These are phyloP conservation scores for Alitta virens DNA, from an alignment of 2,888 invertebrate genomes.

Conservation along the genomic window DNA sequence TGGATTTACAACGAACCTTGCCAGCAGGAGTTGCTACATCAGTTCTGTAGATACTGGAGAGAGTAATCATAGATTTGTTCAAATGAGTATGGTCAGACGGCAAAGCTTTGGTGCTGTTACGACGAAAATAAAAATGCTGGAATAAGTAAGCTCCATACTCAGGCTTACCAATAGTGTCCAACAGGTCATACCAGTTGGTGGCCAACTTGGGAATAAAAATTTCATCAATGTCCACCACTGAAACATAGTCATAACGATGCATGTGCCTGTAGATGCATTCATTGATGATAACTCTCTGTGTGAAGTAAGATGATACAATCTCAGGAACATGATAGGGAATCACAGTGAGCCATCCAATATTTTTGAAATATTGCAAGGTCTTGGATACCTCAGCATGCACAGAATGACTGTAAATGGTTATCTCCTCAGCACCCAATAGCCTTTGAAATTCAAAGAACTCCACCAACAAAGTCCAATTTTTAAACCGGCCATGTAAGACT, in stretches of 20 bases:
- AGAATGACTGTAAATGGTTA: slow-evolving; percentile 21
- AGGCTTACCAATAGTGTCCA: slow-evolving; percentile 16
- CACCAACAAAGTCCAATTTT: slow-evolving; percentile 17
- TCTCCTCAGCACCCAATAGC: slow-evolving; percentile 19
- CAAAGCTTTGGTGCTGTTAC: slow-evolving; percentile 2
- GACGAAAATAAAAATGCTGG: slow-evolving; percentile 27
- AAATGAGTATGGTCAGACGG: neutral
- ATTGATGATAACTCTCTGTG: slow-evolving; percentile 24
- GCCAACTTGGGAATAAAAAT: slow-evolving; percentile 18
- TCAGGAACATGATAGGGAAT: slow-evolving; percentile 19
- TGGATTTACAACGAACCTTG: slow-evolving; percentile 27
- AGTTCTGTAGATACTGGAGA: slow-evolving; percentile 21
- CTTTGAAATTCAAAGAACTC: slow-evolving; percentile 27
- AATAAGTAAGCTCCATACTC: slow-evolving; percentile 24
- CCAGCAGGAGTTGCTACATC: slow-evolving; percentile 23
- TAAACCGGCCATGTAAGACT: slow-evolving; percentile 19
- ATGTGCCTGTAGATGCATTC: slow-evolving; percentile 28
- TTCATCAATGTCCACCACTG: slow-evolving; percentile 27
- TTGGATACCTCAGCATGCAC: neutral
- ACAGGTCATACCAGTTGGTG: slow-evolving; percentile 16
- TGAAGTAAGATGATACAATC: slow-evolving; percentile 7
- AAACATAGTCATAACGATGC: slow-evolving; percentile 19
- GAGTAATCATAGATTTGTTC: slow-evolving; percentile 18
- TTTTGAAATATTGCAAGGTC: slow-evolving; percentile 11
- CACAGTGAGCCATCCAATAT: neutral